These are phyloP conservation scores for Parasteatoda tepidariorum DNA, from an alignment of 1,140 invertebrate genomes.

Conservation along the genomic window DNA sequence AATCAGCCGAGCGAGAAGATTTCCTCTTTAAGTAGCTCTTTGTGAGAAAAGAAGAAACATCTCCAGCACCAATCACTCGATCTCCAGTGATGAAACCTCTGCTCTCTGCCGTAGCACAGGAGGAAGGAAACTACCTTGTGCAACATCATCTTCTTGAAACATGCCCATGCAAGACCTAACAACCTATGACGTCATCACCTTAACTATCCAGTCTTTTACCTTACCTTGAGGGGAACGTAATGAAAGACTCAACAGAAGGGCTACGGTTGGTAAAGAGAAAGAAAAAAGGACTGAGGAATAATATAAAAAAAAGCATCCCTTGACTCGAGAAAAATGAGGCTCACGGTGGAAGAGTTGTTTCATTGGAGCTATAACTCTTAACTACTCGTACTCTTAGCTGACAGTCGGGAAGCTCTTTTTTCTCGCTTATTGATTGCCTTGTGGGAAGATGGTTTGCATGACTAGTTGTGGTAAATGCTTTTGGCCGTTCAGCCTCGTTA, in stretches of 20 bases:
- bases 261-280: not conserved
- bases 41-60: constrained; percentile 11
- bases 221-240: constrained; percentile 23
- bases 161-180: constrained; percentile 14
- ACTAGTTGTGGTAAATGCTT: not conserved
- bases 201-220: constrained; percentile 26
- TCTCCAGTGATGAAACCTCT: constrained; percentile 34
- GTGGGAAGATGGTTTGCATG: constrained; percentile 18
- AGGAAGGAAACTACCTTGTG: not conserved
- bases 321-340: constrained; percentile 11
- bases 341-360: constrained; percentile 17
- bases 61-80: constrained; percentile 32
- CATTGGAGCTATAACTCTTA: constrained; percentile 8
- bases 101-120: constrained; percentile 1
- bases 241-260: constrained; percentile 19
- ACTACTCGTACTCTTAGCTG: not conserved
- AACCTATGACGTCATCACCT: constrained; percentile 47
- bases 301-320: not conserved
- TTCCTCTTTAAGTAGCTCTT: no score
- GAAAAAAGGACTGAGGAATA: not conserved
- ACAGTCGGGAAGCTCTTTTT: not conserved
- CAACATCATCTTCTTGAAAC: not conserved
- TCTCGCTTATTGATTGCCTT: no score
- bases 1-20: no score
- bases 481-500: no score